Evolutionary conservation across 1,140 invertebrate genomes (phyloP).

Genomic region (Zaprionus tsacasi): DNA sequence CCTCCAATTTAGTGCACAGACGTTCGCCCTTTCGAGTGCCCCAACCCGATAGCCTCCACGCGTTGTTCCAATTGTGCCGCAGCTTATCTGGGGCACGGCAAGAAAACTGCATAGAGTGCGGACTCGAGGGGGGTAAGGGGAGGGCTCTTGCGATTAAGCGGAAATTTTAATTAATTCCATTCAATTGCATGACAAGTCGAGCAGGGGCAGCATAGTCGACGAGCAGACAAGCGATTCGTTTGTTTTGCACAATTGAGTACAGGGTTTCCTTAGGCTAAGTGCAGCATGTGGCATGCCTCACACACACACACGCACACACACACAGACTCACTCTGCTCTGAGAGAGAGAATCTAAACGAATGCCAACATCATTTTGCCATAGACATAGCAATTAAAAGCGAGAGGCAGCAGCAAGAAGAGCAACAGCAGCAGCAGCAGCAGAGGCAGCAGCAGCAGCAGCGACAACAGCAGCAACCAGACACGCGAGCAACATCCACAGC

Average conservation of each 20-base stretch:
- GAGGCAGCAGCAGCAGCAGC: slow-evolving; percentile 3
- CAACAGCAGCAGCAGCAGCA: slow-evolving; percentile 9
- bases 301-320: not conserved
- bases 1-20: slow-evolving; percentile 11
- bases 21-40: slow-evolving; percentile 18
- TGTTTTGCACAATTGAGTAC: slow-evolving; percentile 73
- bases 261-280: slow-evolving; percentile 54
- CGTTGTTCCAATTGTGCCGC: slow-evolving; percentile 1
- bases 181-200: slow-evolving; percentile 68
- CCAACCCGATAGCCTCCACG: not conserved
- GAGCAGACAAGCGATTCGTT: slow-evolving; percentile 60
- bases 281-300: slow-evolving; percentile 49
- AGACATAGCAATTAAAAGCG: slow-evolving; percentile 60
- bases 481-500: slow-evolving; percentile 2
- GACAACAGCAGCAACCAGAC: not conserved
- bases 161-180: slow-evolving; percentile 83
- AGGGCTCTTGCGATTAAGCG: slow-evolving; percentile 66
- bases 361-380: slow-evolving; percentile 70
- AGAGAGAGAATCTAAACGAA: slow-evolving; percentile 59
- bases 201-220: slow-evolving; percentile 12
- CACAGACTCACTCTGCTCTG: not conserved
- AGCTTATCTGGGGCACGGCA: slow-evolving; percentile 53
- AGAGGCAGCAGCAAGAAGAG: slow-evolving; percentile 25
- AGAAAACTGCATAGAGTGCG: slow-evolving; percentile 29
- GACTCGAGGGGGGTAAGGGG: slow-evolving; percentile 19